A percentile compares a stretch with the other conserved stretches of the same genome.
These are phyloP conservation scores for Macrochelys suwanniensis DNA, from an alignment of 2,797 vertebrate species.

Conservation along the genomic window DNA sequence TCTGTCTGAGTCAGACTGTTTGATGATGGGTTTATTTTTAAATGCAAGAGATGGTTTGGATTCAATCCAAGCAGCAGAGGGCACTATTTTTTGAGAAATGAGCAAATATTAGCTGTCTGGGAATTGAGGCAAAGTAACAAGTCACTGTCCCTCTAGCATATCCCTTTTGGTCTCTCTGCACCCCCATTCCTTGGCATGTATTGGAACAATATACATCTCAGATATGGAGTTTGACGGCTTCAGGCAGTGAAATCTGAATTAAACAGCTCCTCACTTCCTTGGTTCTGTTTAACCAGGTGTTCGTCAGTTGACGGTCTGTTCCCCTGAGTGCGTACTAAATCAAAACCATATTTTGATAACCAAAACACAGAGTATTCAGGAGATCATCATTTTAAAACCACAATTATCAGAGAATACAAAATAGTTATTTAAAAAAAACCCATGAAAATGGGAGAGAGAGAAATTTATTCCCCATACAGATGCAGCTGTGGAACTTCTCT, in stretches of 20 bases:
- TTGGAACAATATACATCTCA: neutral
- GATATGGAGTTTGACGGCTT: neutral
- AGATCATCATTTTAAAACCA: neutral
- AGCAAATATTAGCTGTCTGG: slow-evolving; percentile 10
- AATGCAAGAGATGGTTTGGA: neutral
- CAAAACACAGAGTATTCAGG: neutral
- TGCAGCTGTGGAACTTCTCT: rapidly evolving
- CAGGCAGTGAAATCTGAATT: neutral
- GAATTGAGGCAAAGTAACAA: neutral
- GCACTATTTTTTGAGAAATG: slow-evolving; percentile 3
- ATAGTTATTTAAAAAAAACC: neutral
- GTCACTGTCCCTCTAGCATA: neutral
- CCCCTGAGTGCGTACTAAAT: neutral
- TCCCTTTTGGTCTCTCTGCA: neutral
- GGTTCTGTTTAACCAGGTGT: neutral
- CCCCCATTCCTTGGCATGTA: neutral
- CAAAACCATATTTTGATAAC: slow-evolving; percentile 8
- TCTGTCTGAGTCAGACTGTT: neutral
- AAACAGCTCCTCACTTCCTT: neutral
- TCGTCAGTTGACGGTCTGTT: neutral
- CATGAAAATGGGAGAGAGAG: neutral
- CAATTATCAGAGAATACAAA: neutral
- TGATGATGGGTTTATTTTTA: neutral
- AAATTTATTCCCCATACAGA: neutral
- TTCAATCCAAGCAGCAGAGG: slow-evolving; percentile 31